Base-by-base conservation (phyloP, 1,140 invertebrate species). In the Zaprionus ghesquierei region DNA sequence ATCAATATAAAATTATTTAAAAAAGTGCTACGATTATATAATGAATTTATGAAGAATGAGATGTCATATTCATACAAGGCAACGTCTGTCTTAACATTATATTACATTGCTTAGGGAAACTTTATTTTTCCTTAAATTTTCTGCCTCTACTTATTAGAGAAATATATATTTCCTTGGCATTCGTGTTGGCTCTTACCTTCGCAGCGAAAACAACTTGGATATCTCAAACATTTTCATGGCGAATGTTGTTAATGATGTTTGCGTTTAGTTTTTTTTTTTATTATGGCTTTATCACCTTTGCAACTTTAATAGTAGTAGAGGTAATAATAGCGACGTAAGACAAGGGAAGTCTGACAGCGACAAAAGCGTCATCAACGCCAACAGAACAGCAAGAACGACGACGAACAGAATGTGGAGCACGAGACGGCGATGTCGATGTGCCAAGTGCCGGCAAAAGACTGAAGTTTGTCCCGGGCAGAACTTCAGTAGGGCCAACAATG, bases 191-290 rank as follows among this genome's bases (percentile, higher is more conserved):
- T 12, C 87, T 89, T 80, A 91, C 90, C 90, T 87, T 70, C 90
- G 72, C 63, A 91, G 51, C 13, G 90, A 85, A 71, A 91, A 91
- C 27, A 91, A 41, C 54, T 91, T 91, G 18, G 90, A 91, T 56
- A 91, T 82, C 27, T 91, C 90, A 55, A 91, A 91, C 90, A 91
- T 89, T 85, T 82, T 84, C 86, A 85, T 89, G 51, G 50, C 63
- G 44, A 54, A 69, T 46, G 60, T 58, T 62, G 23, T 27, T 25
- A 33, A 31, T 75, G 22, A 61, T 65, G 49, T 58, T 49, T 29
- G 27, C 5, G n/a, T n/a, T n/a, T n/a, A n/a, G n/a, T n/a, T n/a
- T 8, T 29, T 29, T 29, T 29, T 27, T 27, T 66, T 61, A 55
- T 66, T 66, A 53, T 77, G 41, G 31, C 25, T 61, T 55, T 70